A percentile compares a stretch with the other conserved stretches of the same genome.
These are phyloP conservation scores for Dendrocincla fuliginosa DNA, from an alignment of 2,797 vertebrate species.

Conservation along the genomic window DNA sequence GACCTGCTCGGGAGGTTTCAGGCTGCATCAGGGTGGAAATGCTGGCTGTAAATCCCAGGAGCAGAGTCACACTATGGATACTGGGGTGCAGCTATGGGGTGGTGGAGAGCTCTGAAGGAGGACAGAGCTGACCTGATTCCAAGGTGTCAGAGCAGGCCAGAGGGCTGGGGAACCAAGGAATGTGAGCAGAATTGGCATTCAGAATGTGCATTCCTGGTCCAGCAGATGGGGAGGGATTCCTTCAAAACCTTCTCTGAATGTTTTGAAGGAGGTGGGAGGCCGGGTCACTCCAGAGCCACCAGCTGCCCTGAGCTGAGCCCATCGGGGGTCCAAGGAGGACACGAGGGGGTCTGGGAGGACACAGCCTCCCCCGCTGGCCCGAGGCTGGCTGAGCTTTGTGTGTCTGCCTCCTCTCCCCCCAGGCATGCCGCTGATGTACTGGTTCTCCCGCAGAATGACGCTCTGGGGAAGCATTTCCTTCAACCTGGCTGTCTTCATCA, in stretches of 20 bases:
- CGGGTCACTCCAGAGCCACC: not conserved
- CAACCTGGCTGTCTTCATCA: slow-evolving; percentile 96
- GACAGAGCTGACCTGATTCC: not conserved
- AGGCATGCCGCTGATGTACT: slow-evolving; percentile 96
- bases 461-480: slow-evolving; percentile 98
- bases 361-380: not conserved
- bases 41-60: not conserved
- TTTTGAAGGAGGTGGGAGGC: not conserved
- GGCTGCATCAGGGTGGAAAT: not conserved
- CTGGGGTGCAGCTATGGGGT: not conserved
- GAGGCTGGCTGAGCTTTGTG: slow-evolving; percentile 23
- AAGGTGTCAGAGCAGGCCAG: not conserved
- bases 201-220: not conserved
- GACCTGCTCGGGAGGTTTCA: not conserved
- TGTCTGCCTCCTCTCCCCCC: slow-evolving; percentile 55
- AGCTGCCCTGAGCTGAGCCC: not conserved
- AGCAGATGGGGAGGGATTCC: not conserved
- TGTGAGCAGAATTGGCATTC: not conserved
- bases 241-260: not conserved
- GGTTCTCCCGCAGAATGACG: slow-evolving; percentile 97
- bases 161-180: not conserved
- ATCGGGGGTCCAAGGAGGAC: not conserved
- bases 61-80: not conserved
- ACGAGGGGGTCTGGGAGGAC: not conserved
- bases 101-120: not conserved